A percentile compares a stretch with the other conserved stretches of the same genome.
phyloP scores from a whole-genome alignment of 2,797 vertebrate genomes.

The Chelon labrosus region DNA sequence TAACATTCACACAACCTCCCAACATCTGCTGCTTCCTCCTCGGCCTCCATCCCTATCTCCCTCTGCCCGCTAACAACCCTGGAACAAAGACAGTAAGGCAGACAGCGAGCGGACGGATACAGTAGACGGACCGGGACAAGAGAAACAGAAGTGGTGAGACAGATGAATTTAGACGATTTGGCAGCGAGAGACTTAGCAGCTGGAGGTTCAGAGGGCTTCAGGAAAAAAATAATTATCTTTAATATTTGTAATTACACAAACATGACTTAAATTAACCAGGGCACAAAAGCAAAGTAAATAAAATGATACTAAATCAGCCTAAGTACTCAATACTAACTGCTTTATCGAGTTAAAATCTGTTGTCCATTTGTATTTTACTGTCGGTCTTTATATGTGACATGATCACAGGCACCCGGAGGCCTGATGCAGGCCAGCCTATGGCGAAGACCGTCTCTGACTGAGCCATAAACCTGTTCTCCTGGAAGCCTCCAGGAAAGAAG shows the following conservation, averaged over 20 bases:
- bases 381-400: slow-evolving; percentile 27
- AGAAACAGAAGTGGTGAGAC: slow-evolving; percentile 31
- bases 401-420: slow-evolving; percentile 34
- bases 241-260: slow-evolving; percentile 38
- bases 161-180: slow-evolving; percentile 25
- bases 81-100: slow-evolving; percentile 70
- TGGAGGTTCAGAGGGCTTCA: slow-evolving; percentile 30
- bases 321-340: slow-evolving; percentile 10
- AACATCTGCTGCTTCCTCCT: slow-evolving; percentile 93
- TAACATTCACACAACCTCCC: slow-evolving; percentile 97
- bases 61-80: slow-evolving; percentile 59
- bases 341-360: slow-evolving; percentile 19
- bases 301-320: slow-evolving; percentile 29
- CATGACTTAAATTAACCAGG: slow-evolving; percentile 26
- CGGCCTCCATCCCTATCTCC: slow-evolving; percentile 72
- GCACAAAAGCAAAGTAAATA: slow-evolving; percentile 12
- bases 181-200: slow-evolving; percentile 28
- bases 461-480: slow-evolving; percentile 73
- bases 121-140: slow-evolving; percentile 14
- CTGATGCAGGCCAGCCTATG: slow-evolving; percentile 37
- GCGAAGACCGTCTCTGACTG: slow-evolving; percentile 50
- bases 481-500: slow-evolving; percentile 64
- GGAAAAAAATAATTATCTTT: background rate
- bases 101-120: slow-evolving; percentile 28
- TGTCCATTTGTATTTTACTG: slow-evolving; percentile 27